Evolutionary conservation across 1,140 invertebrate species (phyloP).

Genomic region (Habropoda laboriosa): DNA sequence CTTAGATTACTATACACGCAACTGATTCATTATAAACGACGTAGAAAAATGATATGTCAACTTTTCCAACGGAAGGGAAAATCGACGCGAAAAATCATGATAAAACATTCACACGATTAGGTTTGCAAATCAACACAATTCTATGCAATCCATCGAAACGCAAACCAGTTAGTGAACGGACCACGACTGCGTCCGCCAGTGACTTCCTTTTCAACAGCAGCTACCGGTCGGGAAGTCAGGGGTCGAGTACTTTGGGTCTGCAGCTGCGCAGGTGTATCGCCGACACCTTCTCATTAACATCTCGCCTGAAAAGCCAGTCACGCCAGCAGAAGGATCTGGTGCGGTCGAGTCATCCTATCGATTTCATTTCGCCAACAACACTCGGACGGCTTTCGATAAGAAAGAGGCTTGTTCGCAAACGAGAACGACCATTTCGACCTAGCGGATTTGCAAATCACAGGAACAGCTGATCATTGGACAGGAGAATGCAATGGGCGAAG

Average conservation of each 20-base stretch:
- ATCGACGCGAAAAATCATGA: background rate
- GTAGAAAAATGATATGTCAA: too few relatives aligned
- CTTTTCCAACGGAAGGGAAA: too few relatives aligned
- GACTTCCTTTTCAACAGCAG: slow-evolving; percentile 6
- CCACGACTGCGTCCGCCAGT: background rate
- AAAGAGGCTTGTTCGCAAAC: background rate
- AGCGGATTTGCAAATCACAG: background rate
- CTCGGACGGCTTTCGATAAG: background rate
- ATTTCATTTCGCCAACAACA: background rate
- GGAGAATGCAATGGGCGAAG: slow-evolving; percentile 78
- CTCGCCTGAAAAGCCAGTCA: slow-evolving; percentile 70
- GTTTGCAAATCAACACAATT: too few relatives aligned
- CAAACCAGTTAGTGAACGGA: background rate
- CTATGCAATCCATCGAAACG: background rate
- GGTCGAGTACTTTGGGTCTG: slow-evolving; percentile 4
- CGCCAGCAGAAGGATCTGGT: slow-evolving; percentile 63
- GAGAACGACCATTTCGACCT: background rate
- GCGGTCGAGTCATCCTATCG: slow-evolving; percentile 46
- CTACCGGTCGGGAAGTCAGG: slow-evolving; percentile 3
- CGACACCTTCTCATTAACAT: slow-evolving; percentile 73
- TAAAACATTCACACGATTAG: background rate
- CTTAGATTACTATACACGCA: too few relatives aligned
- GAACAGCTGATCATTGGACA: slow-evolving; percentile 37
- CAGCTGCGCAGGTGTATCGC: slow-evolving; percentile 69
- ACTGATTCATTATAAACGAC: too few relatives aligned